Evolutionary conservation across 2,797 vertebrate species (phyloP).

Genomic region (Microctenopoma stevenorrisi): DNA sequence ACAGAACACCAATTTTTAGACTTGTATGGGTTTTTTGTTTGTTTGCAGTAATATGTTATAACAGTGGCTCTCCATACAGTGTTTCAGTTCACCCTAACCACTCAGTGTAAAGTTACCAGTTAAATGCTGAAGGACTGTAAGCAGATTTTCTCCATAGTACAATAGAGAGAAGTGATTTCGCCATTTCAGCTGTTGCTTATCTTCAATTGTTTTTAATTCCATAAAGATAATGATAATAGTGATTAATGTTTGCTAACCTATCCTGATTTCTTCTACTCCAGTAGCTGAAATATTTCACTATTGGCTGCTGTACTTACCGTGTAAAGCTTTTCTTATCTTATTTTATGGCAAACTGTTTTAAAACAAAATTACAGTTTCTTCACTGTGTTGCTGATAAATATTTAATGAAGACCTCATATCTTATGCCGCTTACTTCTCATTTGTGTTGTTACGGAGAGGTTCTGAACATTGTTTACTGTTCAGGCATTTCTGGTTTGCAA

Average conservation of each 20-base stretch:
- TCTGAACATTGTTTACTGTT: neutral
- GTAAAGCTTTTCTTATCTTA: neutral
- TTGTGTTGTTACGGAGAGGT: neutral
- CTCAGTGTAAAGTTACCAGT: neutral
- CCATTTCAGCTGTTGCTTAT: neutral
- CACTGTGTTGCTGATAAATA: too few species aligned
- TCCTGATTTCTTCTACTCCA: too few species aligned
- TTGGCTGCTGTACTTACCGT: neutral
- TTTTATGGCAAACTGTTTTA: neutral
- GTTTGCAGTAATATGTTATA: neutral
- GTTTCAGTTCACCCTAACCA: neutral
- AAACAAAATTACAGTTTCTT: neutral
- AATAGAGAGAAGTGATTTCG: too few species aligned
- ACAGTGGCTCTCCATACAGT: neutral
- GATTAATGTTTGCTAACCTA: neutral
- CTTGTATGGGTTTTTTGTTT: neutral
- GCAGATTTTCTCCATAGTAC: too few species aligned
- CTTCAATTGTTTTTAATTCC: neutral
- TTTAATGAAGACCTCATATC: too few species aligned
- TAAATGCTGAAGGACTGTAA: neutral
- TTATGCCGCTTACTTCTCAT: neutral
- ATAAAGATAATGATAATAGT: neutral
- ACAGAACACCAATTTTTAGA: too few species aligned
- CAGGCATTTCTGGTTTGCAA: neutral
- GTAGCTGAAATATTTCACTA: too few species aligned